Evolutionary conservation across 2,888 invertebrate genomes (phyloP).

Genomic region (Lycaena phlaeas): DNA sequence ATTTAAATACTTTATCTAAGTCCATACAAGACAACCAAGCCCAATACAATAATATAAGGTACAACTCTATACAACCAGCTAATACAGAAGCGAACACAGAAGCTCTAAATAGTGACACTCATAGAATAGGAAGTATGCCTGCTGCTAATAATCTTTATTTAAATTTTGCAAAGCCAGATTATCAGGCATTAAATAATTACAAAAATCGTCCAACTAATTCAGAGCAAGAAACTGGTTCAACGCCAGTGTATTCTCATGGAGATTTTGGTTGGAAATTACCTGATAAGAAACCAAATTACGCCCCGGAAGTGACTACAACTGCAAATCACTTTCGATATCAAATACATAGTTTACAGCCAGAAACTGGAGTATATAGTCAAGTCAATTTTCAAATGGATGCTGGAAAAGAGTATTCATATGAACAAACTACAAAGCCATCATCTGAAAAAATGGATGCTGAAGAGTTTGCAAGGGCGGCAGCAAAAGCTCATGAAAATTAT

Average conservation of each 20-base stretch:
- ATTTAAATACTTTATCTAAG: conserved; percentile 37
- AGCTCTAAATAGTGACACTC: conserved; percentile 41
- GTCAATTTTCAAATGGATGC: conserved; percentile 58
- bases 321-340: conserved; percentile 42
- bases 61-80: conserved; percentile 37
- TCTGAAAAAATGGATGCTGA: conserved; percentile 44
- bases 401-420: conserved; percentile 40
- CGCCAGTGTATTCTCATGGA: conserved; percentile 51
- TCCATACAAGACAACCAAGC: conserved; percentile 42
- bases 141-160: conserved; percentile 54
- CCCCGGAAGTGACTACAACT: conserved; percentile 34
- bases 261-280: conserved; percentile 65
- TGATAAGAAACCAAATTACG: conserved; percentile 43
- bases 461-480: conserved; percentile 60
- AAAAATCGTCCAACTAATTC: conserved; percentile 40
- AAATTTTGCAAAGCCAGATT: conserved; percentile 53
- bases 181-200: conserved; percentile 34
- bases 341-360: conserved; percentile 31
- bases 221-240: conserved; percentile 43
- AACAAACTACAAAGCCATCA: conserved; percentile 45
- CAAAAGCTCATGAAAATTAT: conserved; percentile 54
- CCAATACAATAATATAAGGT: conserved; percentile 41
- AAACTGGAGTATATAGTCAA: conserved; percentile 44
- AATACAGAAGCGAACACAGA: conserved; percentile 31
- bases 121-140: conserved; percentile 43